Conservation (phyloP, 53 echinoderm and acorn worm genomes). For the Echinarachnius parma region DNA sequence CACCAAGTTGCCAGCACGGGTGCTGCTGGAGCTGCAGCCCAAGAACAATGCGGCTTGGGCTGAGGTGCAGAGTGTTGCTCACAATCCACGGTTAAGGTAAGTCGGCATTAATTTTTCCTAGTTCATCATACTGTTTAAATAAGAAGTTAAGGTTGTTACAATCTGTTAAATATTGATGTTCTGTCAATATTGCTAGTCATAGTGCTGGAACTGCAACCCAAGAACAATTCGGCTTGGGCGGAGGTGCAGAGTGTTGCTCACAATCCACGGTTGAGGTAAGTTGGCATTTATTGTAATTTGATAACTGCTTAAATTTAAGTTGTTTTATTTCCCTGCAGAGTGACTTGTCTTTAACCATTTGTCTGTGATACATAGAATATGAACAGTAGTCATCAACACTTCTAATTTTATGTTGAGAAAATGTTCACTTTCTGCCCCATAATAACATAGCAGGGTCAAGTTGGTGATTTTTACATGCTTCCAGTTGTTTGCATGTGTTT, state of each 20-base stretch:
- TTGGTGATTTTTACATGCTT: too few species aligned
- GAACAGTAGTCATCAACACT: too few species aligned
- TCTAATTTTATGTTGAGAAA: too few species aligned
- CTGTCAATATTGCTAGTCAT: conserved; percentile 66
- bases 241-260: conserved; percentile 85
- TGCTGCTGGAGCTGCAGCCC: conserved; percentile 79
- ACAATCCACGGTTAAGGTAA: conserved; percentile 91
- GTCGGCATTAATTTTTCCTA: not conserved
- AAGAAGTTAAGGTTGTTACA: too few species aligned
- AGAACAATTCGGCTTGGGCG: conserved; percentile 81
- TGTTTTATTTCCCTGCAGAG: not conserved
- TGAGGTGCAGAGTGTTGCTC: conserved; percentile 79
- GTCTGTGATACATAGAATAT: too few species aligned
- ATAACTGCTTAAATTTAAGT: not conserved
- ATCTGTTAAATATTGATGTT: too few species aligned
- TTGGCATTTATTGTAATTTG: not conserved
- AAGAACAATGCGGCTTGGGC: conserved; percentile 83
- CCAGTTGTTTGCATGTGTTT: too few species aligned
- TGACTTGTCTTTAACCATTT: too few species aligned
- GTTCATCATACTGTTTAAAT: too few species aligned
- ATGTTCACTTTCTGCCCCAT: too few species aligned
- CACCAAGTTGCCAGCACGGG: conserved; percentile 72
- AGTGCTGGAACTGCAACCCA: conserved; percentile 80
- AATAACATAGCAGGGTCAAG: too few species aligned
- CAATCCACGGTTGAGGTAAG: conserved; percentile 90